Evolutionary conservation across 2,113 vertebrate genomes (phyloP), one percentile per base, ranked within the genome.

Genomic region (Ctenodactylus gundi): DNA sequence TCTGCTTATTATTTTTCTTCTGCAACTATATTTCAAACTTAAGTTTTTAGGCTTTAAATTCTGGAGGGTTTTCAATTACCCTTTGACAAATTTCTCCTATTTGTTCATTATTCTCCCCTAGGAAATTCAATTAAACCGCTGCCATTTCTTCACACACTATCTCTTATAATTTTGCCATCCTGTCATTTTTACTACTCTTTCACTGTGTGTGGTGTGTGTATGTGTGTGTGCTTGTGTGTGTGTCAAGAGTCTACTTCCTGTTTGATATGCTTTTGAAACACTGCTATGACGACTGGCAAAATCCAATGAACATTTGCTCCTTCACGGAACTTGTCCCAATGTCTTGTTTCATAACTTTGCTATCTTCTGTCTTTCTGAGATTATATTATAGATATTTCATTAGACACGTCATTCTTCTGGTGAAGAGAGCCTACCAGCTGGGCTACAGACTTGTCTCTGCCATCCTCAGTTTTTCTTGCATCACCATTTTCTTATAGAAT

Each of bases 201-300:
- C 29, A 21, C 0, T 4, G 82, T 70, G n/a, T n/a, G n/a, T n/a
- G n/a, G n/a, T n/a, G n/a, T n/a, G n/a, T n/a, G n/a, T n/a, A n/a
- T n/a, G n/a, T n/a, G n/a, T n/a, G n/a, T n/a, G n/a, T n/a, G n/a
- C n/a, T n/a, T 58, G 12, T 88, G 0, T 55, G 36, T 83, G 25
- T 65, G 76, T 85, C 73, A 34, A 60, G 23, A 84, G 39, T 51
- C 60, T 81, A 20, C 78, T 81, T 91, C 51, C 83, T 91, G 23
- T 94, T 57, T 78, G 73, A 34, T 80, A 55, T 94, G 53, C 58
- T 68, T 76, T 75, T 76, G 60, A 82, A 94, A 88, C 51, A 77
- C 60, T 39, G 53, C n/a, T 92, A 78, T 73, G 41, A 51, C 31
- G 51, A n/a, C 44, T 68, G 2, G 9, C 13, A 15, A n/a, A 76